Conservation (phyloP, 2,113 vertebrate species). For the Callithrix jacchus region DNA sequence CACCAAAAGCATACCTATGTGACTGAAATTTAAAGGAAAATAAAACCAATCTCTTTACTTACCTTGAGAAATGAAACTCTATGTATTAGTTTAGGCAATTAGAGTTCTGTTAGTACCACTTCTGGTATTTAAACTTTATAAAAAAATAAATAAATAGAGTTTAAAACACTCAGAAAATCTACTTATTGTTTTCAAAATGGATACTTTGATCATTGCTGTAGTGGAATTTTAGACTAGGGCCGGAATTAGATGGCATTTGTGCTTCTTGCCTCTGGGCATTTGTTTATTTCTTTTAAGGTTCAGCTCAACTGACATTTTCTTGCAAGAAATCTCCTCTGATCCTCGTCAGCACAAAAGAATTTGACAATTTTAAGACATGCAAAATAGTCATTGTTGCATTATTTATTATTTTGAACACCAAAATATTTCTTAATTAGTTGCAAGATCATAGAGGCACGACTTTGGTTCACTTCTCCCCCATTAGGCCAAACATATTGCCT, state of each 20-base stretch:
- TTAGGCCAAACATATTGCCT: not conserved
- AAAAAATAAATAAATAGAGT: not conserved
- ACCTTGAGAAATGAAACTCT: not conserved
- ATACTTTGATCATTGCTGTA: not conserved
- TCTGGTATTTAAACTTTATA: not conserved
- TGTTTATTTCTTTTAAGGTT: not conserved
- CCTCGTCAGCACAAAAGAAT: not conserved
- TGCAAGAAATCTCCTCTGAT: not conserved
- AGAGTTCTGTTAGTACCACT: not conserved
- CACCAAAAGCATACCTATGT: not conserved
- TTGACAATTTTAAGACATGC: not conserved
- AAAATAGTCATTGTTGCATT: not conserved
- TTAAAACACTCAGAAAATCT: not conserved
- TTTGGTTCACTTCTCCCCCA: not conserved
- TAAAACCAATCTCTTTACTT: not conserved
- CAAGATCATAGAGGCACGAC: not conserved
- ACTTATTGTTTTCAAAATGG: not conserved
- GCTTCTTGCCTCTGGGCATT: not conserved
- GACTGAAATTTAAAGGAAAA: not conserved
- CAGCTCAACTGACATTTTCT: not conserved
- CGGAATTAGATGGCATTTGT: not conserved
- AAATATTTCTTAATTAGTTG: not conserved
- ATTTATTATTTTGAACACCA: constrained; percentile 25
- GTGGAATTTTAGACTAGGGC: not conserved
- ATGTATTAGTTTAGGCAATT: not conserved